Percentiles rank a stretch among this genome's conserved stretches.
Conservation (phyloP, 1,140 invertebrate genomes). For the Ceratina calcarata region DNA sequence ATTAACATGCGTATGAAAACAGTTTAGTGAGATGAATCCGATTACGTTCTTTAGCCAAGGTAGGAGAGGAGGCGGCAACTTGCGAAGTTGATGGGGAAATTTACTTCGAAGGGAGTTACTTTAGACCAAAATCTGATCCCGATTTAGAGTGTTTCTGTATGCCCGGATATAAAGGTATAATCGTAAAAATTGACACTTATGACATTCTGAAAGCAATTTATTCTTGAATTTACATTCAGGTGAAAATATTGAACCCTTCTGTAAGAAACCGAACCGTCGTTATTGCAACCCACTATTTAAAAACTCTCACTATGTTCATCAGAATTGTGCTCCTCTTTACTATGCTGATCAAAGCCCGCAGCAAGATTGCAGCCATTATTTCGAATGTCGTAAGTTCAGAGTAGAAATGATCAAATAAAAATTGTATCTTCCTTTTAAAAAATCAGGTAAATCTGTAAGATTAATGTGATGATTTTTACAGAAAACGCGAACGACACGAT, state of each 20-base stretch:
- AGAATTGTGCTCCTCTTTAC: slow-evolving; percentile 66
- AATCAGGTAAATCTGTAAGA: background rate
- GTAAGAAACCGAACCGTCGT: slow-evolving; percentile 29
- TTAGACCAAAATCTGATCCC: too few relatives aligned
- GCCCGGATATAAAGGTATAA: too few relatives aligned
- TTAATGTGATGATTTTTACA: slow-evolving; percentile 39
- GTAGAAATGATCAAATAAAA: background rate
- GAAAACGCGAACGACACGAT: slow-evolving; percentile 55
- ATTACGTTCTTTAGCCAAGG: too few relatives aligned
- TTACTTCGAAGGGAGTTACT: too few relatives aligned
- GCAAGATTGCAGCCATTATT: slow-evolving; percentile 47
- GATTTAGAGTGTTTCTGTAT: too few relatives aligned
- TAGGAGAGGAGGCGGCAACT: too few relatives aligned
- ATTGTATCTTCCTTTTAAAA: background rate
- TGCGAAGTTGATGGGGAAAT: too few relatives aligned
- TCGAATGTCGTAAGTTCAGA: slow-evolving; percentile 70
- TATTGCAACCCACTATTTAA: slow-evolving; percentile 57
- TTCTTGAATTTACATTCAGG: too few relatives aligned
- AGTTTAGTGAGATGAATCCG: too few relatives aligned
- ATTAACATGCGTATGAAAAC: too few relatives aligned
- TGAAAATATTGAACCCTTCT: slow-evolving; percentile 69
- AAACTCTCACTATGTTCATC: slow-evolving; percentile 17
- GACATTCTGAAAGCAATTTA: too few relatives aligned
- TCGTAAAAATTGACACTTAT: too few relatives aligned
- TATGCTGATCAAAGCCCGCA: slow-evolving; percentile 52